Evolutionary conservation across 92 coral and sea anemone genomes (phyloP), one percentile per base, ranked within the genome.

Genomic region (Zoanthus sociatus): DNA sequence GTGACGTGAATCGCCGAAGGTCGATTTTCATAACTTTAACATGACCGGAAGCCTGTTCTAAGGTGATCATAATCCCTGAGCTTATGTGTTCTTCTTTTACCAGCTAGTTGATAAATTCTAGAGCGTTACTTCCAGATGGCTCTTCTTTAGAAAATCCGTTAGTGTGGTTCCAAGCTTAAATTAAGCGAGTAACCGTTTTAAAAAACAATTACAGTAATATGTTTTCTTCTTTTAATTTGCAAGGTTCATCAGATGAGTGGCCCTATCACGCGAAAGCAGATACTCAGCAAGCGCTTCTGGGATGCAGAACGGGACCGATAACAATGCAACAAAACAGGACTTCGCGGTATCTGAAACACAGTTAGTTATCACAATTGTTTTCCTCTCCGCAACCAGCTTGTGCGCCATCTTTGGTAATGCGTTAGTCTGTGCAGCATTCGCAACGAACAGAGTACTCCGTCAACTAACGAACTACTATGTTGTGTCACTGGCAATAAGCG

Each of bases 401-500:
- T 84, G 92, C 73, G 93, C 98, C 5, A 95, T 95, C 61, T 95
- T 93, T 61, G 98, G 98, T 11, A 95, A 95, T 56, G 94, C 91
- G 0, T 74, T 95, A 67, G 98, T 95, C 6, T 95, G 98, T 55
- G 89, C 89, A 9, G 98, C 98, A 9, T 95, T 95, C 77, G 93
- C 94, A 26, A 93, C 92, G n/a, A 95, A 95, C 96, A 93, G 92
- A 78, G 76, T 87, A 33, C 90, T 95, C 6, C 87, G 98, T 54
- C 93, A 91, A 30, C 68, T 95, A 73, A 95, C 98, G 14, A 95
- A 95, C 84, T 95, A 90, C 67, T 95, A 93, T 78, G 96, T 95
- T 33, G 98, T 94, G 51, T 95, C 98, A 9, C 85, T 95, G 64
- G 98, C 98, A 3, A 85, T 95, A 54, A 92, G 95, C 84, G 98